Conservation (phyloP, 2,113 vertebrate species). For the Butastur rufipennis region DNA sequence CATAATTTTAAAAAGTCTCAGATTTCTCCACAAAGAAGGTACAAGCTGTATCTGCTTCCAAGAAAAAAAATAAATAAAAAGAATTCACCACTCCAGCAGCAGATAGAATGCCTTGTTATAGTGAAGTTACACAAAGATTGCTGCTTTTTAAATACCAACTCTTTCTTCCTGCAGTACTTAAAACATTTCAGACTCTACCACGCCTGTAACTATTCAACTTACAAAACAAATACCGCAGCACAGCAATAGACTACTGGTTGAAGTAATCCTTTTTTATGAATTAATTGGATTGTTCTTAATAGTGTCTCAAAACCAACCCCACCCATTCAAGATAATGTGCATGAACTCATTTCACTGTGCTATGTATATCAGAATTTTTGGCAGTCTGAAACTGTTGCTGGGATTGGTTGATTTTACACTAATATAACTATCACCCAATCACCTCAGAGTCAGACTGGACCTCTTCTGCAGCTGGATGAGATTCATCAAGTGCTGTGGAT, state of each 20-base stretch:
- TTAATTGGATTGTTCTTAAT: not conserved
- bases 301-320: not conserved
- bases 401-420: constrained; percentile 19
- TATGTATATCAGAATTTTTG: not conserved
- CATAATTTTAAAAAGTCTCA: not conserved
- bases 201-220: not conserved
- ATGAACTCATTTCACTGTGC: not conserved
- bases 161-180: not conserved
- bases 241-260: not conserved
- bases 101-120: not conserved
- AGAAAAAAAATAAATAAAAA: not conserved
- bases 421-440: constrained; percentile 48
- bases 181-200: not conserved
- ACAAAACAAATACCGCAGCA: not conserved
- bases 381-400: constrained; percentile 30
- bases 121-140: not conserved
- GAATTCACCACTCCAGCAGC: not conserved
- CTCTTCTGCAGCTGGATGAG: constrained; percentile 68
- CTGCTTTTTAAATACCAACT: not conserved
- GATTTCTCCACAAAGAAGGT: not conserved
- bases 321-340: not conserved
- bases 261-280: not conserved
- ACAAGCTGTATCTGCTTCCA: not conserved
- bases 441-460: constrained; percentile 72
- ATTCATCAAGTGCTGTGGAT: constrained; percentile 61